Conservation (phyloP, 1,140 invertebrate genomes). For the Pentalonia nigronervosa region DNA sequence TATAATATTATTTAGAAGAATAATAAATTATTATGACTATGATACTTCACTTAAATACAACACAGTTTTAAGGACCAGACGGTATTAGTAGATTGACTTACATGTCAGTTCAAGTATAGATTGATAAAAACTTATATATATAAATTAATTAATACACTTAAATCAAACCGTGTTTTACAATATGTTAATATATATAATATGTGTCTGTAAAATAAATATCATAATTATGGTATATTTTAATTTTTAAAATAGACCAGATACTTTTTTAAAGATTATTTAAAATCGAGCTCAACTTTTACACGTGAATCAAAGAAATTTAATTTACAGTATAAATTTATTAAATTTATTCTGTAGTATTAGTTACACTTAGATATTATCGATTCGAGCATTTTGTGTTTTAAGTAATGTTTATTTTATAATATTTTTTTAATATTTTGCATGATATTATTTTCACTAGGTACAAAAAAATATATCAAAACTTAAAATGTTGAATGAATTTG, state of each 20-base stretch:
- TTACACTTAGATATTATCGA: background rate
- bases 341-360: background rate
- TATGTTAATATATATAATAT: background rate
- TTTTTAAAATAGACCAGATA: background rate
- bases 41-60: background rate
- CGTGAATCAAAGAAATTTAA: background rate
- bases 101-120: background rate
- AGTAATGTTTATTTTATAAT: background rate
- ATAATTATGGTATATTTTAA: background rate
- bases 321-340: too few species aligned
- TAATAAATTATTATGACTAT: background rate
- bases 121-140: too few species aligned
- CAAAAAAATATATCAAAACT: background rate
- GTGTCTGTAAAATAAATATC: background rate
- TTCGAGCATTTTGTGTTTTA: background rate
- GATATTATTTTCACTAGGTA: background rate
- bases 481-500: background rate
- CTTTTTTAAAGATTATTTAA: background rate
- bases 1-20: background rate
- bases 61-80: background rate
- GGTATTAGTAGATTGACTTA: background rate
- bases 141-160: background rate
- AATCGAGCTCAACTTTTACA: background rate
- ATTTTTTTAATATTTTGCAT: background rate
- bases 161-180: background rate